Conservation (phyloP, 1,140 invertebrate genomes). For the Chlorops oryzae region DNA sequence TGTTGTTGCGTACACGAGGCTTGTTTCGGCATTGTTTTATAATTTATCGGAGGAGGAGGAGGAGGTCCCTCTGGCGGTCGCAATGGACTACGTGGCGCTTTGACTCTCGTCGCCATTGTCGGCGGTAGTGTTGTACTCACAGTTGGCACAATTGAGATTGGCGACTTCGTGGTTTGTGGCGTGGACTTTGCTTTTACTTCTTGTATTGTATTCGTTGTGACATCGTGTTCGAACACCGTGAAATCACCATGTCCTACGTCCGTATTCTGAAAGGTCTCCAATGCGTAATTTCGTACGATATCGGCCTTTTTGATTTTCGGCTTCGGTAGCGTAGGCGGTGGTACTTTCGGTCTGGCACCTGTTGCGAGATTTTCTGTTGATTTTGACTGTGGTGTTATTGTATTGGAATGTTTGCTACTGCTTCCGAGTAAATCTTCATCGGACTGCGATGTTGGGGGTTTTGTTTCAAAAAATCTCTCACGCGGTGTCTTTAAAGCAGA, state of each 20-base stretch:
- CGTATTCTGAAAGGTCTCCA: slow-evolving; percentile 38
- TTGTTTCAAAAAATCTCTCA: slow-evolving; percentile 42
- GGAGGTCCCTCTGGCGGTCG: slow-evolving; percentile 37
- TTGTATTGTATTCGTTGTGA: slow-evolving; percentile 40
- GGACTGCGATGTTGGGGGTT: slow-evolving; percentile 27
- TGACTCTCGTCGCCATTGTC: slow-evolving; percentile 24
- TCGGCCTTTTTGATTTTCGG: slow-evolving; percentile 43
- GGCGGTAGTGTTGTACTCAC: slow-evolving; percentile 26
- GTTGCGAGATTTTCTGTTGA: slow-evolving; percentile 34
- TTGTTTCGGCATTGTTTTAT: slow-evolving; percentile 31
- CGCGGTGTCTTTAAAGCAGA: slow-evolving; percentile 20
- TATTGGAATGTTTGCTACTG: slow-evolving; percentile 33
- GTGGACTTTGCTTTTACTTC: slow-evolving; percentile 4
- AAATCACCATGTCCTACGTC: slow-evolving; percentile 45
- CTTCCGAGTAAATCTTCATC: slow-evolving; percentile 39
- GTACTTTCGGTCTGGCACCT: slow-evolving; percentile 31
- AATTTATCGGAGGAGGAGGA: slow-evolving; percentile 44
- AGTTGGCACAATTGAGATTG: too few relatives aligned
- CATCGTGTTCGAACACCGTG: slow-evolving; percentile 43
- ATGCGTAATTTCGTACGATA: slow-evolving; percentile 35
- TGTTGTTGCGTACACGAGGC: slow-evolving; percentile 5
- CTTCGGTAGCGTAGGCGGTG: slow-evolving; percentile 38
- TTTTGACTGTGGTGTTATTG: slow-evolving; percentile 27
- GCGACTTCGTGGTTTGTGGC: slow-evolving; percentile 13
- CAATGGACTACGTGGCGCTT: slow-evolving; percentile 14